phyloP scores from a whole-genome alignment of 2,888 invertebrate species.

The Meteorus colon region DNA sequence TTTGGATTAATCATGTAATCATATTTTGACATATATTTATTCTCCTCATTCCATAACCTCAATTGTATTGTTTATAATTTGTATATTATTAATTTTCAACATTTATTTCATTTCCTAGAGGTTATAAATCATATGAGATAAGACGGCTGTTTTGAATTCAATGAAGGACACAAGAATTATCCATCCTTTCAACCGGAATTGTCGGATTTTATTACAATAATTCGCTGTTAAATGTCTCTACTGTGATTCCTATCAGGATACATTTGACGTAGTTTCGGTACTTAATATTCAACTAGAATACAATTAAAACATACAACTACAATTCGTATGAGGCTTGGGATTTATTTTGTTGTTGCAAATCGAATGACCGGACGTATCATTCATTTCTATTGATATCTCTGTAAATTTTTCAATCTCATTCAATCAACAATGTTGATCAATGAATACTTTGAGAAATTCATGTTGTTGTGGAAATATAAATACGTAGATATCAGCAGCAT shows the following conservation, averaged over 20 bases:
- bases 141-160: neutral
- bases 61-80: neutral
- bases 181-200: no score
- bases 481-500: conserved; percentile 10
- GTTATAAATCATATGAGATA: neutral
- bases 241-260: neutral
- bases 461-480: conserved; percentile 3
- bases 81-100: neutral
- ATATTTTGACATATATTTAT: neutral
- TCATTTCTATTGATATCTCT: neutral
- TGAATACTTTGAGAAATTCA: neutral
- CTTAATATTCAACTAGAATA: neutral
- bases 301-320: neutral
- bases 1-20: neutral
- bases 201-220: no score
- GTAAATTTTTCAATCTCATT: neutral
- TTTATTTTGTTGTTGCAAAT: neutral
- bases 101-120: neutral
- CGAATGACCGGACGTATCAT: neutral
- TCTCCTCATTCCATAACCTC: neutral
- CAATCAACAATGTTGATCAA: neutral
- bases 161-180: neutral
- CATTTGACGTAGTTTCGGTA: neutral
- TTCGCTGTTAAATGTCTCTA: neutral
- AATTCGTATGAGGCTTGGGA: neutral